Evolutionary conservation across 2,113 vertebrate genomes (phyloP).

Genomic region (Halcyon senegalensis): DNA sequence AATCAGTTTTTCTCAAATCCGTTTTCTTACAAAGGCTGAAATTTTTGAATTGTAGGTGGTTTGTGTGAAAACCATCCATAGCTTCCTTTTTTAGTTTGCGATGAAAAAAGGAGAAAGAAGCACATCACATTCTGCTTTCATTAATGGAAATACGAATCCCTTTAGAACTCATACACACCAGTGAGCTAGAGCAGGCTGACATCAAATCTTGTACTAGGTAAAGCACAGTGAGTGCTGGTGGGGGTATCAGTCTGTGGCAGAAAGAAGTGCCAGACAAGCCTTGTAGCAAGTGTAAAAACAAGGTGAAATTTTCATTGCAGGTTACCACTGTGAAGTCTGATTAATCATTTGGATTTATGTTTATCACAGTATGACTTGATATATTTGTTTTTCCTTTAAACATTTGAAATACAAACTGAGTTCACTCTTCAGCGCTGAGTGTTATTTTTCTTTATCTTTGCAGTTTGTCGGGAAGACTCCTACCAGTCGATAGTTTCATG

Average conservation of each 20-base stretch:
- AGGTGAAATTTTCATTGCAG: not conserved
- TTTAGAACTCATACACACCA: not conserved
- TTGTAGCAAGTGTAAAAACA: not conserved
- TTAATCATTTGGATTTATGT: not conserved
- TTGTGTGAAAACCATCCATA: not conserved
- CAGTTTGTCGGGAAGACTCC: conserved; percentile 93
- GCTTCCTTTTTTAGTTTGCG: not conserved
- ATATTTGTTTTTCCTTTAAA: not conserved
- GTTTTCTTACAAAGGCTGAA: not conserved
- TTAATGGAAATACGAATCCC: not conserved
- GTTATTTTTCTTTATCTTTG: conserved; percentile 7
- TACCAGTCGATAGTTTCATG: conserved; percentile 91
- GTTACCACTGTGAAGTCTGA: not conserved
- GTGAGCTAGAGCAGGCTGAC: not conserved
- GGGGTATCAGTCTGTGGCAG: not conserved
- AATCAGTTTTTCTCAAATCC: not conserved
- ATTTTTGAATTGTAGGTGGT: not conserved
- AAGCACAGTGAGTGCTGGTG: not conserved
- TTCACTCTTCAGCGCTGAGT: not conserved
- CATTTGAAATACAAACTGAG: not conserved
- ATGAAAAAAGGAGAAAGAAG: not conserved
- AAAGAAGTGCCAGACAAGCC: not conserved
- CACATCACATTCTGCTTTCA: not conserved
- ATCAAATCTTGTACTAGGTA: not conserved
- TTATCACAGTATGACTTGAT: not conserved